Evolutionary conservation across 2,888 invertebrate genomes (phyloP).

Genomic region (Eristalis arbustorum): DNA sequence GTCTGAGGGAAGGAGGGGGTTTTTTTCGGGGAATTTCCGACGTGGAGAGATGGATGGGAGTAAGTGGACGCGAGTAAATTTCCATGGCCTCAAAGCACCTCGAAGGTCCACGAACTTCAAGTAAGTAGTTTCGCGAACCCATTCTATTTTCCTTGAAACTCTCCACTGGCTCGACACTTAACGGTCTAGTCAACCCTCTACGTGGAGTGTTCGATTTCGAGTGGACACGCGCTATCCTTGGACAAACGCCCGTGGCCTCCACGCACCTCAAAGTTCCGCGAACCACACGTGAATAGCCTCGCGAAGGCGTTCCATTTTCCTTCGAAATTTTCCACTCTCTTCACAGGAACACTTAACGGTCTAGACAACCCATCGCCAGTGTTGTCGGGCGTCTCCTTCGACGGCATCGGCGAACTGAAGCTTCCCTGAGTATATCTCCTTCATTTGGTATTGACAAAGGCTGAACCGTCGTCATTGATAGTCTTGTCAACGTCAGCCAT

Average conservation of each 20-base stretch:
- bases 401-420: neutral
- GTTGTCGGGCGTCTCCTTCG: neutral
- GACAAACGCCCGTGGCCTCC: too few relatives aligned
- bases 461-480: neutral
- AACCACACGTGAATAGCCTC: neutral
- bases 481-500: neutral
- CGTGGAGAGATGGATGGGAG: too few relatives aligned
- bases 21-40: too few relatives aligned
- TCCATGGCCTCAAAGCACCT: too few relatives aligned
- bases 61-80: too few relatives aligned
- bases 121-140: neutral
- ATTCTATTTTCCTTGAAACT: neutral
- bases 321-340: neutral
- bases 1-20: too few relatives aligned
- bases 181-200: neutral
- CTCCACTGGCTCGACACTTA: neutral
- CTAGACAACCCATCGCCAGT: neutral
- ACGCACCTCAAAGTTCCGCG: neutral
- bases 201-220: too few relatives aligned
- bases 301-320: neutral
- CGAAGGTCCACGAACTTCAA: neutral
- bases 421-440: neutral
- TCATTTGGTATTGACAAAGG: neutral
- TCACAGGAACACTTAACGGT: neutral
- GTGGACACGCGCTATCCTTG: too few relatives aligned